phyloP scores from a whole-genome alignment of 2,797 vertebrate genomes.

The Enteromius afrohamiltoni region DNA sequence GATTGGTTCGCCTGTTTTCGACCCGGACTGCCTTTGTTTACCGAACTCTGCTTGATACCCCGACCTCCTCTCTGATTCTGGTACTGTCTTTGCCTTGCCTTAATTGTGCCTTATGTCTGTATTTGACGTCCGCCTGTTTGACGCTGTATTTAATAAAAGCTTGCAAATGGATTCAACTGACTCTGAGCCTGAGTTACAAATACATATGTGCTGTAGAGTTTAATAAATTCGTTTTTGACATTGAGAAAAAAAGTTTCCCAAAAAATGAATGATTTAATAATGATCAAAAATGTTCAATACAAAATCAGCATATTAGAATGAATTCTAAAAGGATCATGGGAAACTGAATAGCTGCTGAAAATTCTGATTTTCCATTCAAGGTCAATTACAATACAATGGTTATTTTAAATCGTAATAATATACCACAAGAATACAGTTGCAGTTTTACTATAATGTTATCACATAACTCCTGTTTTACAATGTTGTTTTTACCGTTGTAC shows the following conservation, averaged over 20 bases:
- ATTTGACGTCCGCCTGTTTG: too few species aligned
- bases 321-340: background rate
- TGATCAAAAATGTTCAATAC: background rate
- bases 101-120: too few species aligned
- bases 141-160: too few species aligned
- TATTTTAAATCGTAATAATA: background rate
- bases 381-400: background rate
- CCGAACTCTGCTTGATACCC: too few species aligned
- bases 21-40: too few species aligned
- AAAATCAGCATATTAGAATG: background rate
- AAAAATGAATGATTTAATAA: background rate
- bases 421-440: background rate
- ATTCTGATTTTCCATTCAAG: background rate
- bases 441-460: slow-evolving; percentile 6
- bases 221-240: too few species aligned
- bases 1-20: too few species aligned
- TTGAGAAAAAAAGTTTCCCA: background rate
- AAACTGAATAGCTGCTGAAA: background rate
- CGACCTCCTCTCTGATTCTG: too few species aligned
- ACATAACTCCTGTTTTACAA: slow-evolving; percentile 12
- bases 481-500: background rate
- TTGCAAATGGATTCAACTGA: too few species aligned
- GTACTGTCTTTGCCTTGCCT: too few species aligned
- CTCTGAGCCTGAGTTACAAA: too few species aligned
- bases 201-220: too few species aligned